A percentile compares a stretch with the other conserved stretches of the same genome.
phyloP scores from a whole-genome alignment of 1,140 invertebrate genomes.

The Hylaeus volcanicus region DNA sequence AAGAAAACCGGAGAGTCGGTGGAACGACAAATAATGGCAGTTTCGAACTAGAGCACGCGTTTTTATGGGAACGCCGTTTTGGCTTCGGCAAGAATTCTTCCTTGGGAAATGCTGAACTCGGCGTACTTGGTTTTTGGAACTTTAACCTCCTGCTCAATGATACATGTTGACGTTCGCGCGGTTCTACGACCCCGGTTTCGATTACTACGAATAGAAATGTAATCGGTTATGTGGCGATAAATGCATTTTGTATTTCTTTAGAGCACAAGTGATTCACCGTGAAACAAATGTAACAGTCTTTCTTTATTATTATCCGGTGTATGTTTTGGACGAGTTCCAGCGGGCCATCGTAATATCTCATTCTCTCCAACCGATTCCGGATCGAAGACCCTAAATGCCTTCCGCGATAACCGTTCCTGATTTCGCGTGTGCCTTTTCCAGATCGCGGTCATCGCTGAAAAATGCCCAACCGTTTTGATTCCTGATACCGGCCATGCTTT shows the following conservation, averaged over 20 bases:
- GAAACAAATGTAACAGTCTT: too few relatives aligned
- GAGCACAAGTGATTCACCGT: too few relatives aligned
- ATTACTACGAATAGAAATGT: too few relatives aligned
- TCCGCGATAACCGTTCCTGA: not conserved
- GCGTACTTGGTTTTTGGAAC: too few relatives aligned
- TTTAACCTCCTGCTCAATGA: too few relatives aligned
- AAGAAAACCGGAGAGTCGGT: slow-evolving; percentile 13
- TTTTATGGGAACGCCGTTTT: slow-evolving; percentile 46
- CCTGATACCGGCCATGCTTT: not conserved
- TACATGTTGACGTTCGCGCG: not conserved
- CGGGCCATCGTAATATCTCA: not conserved
- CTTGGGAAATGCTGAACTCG: not conserved
- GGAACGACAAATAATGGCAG: slow-evolving; percentile 39
- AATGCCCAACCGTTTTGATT: not conserved
- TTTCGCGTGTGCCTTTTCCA: not conserved
- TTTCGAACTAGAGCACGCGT: slow-evolving; percentile 50
- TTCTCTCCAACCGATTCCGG: not conserved
- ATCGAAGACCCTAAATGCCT: not conserved
- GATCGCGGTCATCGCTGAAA: not conserved
- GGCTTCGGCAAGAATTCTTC: slow-evolving; percentile 8
- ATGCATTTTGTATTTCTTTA: too few relatives aligned
- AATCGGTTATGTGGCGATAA: too few relatives aligned
- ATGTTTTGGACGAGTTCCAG: not conserved
- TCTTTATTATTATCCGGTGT: not conserved
- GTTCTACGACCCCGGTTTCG: not conserved